A percentile compares a stretch with the other conserved stretches of the same genome.
phyloP scores from a whole-genome alignment of 1,140 invertebrate genomes.

The Cotesia glomerata region DNA sequence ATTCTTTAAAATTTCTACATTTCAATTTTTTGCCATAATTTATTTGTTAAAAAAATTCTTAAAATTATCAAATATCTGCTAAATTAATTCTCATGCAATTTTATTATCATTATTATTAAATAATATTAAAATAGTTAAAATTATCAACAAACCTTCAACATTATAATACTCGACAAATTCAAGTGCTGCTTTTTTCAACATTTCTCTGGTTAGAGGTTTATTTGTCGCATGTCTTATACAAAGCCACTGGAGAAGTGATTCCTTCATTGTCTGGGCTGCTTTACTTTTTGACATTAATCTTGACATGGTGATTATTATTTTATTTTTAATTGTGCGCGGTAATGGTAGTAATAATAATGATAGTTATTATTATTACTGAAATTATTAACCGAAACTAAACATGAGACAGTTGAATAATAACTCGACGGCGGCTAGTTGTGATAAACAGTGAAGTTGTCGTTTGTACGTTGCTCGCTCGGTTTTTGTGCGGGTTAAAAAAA shows the following conservation, averaged over 20 bases:
- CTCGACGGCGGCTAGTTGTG: too few species aligned
- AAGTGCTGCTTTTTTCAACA: conserved; percentile 43
- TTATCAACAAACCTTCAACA: conserved; percentile 36
- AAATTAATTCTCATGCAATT: too few species aligned
- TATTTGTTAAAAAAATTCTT: too few species aligned
- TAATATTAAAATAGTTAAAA: not conserved
- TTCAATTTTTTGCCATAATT: too few species aligned
- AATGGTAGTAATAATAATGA: not conserved
- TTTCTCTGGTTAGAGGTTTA: conserved; percentile 34
- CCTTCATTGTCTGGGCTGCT: conserved; percentile 31
- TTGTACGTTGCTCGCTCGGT: not conserved
- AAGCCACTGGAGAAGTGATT: conserved; percentile 47
- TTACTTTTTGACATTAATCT: not conserved
- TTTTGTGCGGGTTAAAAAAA: not conserved
- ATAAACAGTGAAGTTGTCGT: not conserved
- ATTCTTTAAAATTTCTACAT: too few species aligned
- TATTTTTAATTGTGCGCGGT: not conserved
- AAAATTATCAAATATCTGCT: too few species aligned
- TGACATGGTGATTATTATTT: conserved; percentile 19
- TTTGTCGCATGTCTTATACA: conserved; percentile 48
- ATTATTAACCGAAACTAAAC: not conserved
- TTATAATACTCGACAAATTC: conserved; percentile 35
- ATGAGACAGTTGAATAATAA: too few species aligned
- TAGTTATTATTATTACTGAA: too few species aligned
- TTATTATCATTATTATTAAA: too few species aligned